phyloP scores from a whole-genome alignment of 2,113 vertebrate genomes.

The Zosterops pallidus region DNA sequence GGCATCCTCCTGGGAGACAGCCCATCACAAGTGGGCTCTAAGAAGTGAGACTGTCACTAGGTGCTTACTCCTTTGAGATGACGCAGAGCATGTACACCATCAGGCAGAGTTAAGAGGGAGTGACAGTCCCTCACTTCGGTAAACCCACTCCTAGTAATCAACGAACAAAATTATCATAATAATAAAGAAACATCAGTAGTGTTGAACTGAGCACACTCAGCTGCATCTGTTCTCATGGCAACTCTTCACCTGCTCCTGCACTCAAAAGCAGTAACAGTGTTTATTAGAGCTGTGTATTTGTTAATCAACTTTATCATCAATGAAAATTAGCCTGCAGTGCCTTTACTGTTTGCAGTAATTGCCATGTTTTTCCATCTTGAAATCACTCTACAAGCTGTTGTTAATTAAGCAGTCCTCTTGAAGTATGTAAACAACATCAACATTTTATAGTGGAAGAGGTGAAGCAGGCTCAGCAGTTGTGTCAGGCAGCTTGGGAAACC shows the following conservation, averaged over 20 bases:
- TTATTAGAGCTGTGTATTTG: slow-evolving; percentile 43
- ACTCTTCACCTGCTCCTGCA: slow-evolving; percentile 31
- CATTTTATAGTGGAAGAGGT: slow-evolving; percentile 7
- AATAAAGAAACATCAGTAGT: background rate
- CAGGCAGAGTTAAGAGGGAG: background rate
- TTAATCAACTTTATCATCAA: slow-evolving; percentile 52
- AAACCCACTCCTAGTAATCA: background rate
- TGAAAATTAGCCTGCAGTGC: slow-evolving; percentile 40
- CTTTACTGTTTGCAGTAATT: slow-evolving; percentile 37
- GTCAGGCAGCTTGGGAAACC: background rate
- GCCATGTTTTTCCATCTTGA: slow-evolving; percentile 36
- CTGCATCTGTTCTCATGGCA: slow-evolving; percentile 31
- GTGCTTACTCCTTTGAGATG: background rate
- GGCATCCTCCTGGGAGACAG: background rate
- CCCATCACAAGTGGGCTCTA: background rate
- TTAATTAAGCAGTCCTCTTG: slow-evolving; percentile 44
- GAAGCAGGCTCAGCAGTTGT: background rate
- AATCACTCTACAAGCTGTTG: slow-evolving; percentile 36
- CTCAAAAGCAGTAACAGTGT: slow-evolving; percentile 6
- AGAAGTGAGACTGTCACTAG: background rate
- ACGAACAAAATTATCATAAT: background rate
- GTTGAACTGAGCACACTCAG: background rate
- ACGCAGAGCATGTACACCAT: background rate
- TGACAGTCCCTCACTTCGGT: background rate
- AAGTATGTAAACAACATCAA: background rate